Evolutionary conservation across 2,797 vertebrate genomes (phyloP).

Genomic region (Channa striata): DNA sequence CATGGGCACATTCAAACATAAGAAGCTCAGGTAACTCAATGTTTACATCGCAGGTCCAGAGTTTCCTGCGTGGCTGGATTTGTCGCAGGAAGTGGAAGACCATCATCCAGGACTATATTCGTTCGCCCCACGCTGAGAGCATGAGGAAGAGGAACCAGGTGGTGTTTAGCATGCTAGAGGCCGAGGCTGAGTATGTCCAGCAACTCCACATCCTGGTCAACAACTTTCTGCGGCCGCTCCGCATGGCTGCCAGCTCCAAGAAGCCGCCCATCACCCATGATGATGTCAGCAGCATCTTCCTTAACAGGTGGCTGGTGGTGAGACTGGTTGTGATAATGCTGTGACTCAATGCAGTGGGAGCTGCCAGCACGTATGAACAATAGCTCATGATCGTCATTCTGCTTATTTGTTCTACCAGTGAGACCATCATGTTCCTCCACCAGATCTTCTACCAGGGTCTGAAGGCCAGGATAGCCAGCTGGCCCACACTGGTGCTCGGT

Average conservation of each 20-base stretch:
- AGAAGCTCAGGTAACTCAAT: not conserved
- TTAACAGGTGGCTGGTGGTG: slow-evolving; percentile 89
- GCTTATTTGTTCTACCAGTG: slow-evolving; percentile 83
- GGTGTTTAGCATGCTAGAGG: slow-evolving; percentile 99
- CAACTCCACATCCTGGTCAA: slow-evolving; percentile 98
- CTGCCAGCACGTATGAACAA: not conserved
- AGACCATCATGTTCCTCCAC: slow-evolving; percentile 99
- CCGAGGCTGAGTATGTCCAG: slow-evolving; percentile 97
- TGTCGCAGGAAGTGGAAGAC: slow-evolving; percentile 98
- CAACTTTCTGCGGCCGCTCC: slow-evolving; percentile 96
- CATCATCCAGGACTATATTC: slow-evolving; percentile 98
- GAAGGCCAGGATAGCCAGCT: slow-evolving; percentile 97
- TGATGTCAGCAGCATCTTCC: slow-evolving; percentile 99
- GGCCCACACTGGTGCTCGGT: slow-evolving; percentile 98
- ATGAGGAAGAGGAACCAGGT: slow-evolving; percentile 99
- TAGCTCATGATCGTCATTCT: slow-evolving; percentile 21
- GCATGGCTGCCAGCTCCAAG: slow-evolving; percentile 99
- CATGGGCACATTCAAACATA: not conserved
- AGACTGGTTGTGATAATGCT: slow-evolving; percentile 19
- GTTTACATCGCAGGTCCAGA: slow-evolving; percentile 89
- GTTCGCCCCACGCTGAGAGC: slow-evolving; percentile 96
- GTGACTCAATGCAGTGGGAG: not conserved
- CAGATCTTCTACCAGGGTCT: slow-evolving; percentile 99
- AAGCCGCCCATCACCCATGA: slow-evolving; percentile 97
- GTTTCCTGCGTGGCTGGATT: slow-evolving; percentile 97